These are phyloP conservation scores for Anas platyrhynchos DNA, from an alignment of 2,113 vertebrate species.

Conservation along the genomic window DNA sequence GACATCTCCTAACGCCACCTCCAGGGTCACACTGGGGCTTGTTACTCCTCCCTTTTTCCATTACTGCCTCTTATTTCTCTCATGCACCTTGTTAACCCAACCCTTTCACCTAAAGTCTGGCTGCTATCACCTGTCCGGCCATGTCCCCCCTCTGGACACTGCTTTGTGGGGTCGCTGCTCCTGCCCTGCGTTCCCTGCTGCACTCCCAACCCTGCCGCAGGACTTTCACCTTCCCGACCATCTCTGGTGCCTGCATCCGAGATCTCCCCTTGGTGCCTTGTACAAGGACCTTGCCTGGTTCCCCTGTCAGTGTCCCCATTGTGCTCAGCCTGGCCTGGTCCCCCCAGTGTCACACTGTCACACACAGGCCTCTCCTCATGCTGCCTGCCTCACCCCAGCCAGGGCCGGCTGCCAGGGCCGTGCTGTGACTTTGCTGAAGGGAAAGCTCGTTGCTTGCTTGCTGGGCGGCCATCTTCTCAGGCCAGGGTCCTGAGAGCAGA, in stretches of 20 bases:
- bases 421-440: accelerated
- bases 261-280: background rate
- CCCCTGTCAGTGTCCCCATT: background rate
- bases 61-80: background rate
- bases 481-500: background rate
- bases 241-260: background rate
- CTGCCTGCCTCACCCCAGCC: background rate
- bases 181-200: accelerated
- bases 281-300: background rate
- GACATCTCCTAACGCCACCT: background rate
- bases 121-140: background rate
- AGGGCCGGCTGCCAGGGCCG: background rate
- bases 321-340: background rate
- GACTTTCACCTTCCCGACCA: background rate
- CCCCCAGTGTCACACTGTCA: accelerated
- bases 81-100: background rate
- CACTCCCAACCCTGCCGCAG: background rate
- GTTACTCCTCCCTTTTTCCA: background rate
- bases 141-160: background rate
- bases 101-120: background rate
- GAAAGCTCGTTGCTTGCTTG: no score
- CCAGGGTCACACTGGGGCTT: background rate
- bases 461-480: background rate
- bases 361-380: background rate
- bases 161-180: background rate